Evolutionary conservation across 2,113 vertebrate genomes (phyloP).

Genomic region (Scartelaos histophorus): DNA sequence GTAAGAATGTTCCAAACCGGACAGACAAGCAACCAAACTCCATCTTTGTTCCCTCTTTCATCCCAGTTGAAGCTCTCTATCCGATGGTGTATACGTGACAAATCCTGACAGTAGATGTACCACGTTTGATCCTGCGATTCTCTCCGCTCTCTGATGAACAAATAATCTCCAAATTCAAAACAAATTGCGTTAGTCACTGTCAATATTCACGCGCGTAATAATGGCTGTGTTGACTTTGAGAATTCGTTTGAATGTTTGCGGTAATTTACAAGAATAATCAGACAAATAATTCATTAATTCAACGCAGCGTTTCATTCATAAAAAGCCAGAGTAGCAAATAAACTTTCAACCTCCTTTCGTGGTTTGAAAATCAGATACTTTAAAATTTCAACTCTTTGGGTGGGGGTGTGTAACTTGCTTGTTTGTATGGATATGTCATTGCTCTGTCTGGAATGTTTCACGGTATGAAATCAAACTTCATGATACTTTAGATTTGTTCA

Average conservation of each 20-base stretch:
- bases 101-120: conserved; percentile 1
- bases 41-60: conserved; percentile 9
- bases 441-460: too few relatives aligned
- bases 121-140: conserved; percentile 22
- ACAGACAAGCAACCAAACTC: background rate
- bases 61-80: background rate
- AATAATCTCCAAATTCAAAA: conserved; percentile 24
- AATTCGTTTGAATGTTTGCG: conserved; percentile 2
- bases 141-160: conserved; percentile 25
- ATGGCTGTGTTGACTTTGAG: conserved; percentile 11
- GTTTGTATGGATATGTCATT: too few relatives aligned
- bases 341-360: too few relatives aligned
- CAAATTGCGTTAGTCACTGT: conserved; percentile 12
- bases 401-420: too few relatives aligned
- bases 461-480: too few relatives aligned
- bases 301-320: too few relatives aligned
- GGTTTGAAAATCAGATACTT: too few relatives aligned
- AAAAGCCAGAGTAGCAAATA: background rate
- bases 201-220: conserved; percentile 8
- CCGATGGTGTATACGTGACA: background rate
- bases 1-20: background rate
- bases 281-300: conserved; percentile 22
- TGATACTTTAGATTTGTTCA: too few relatives aligned
- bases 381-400: too few relatives aligned
- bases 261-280: background rate